These are phyloP conservation scores for Neoascia interrupta DNA, from an alignment of 2,888 invertebrate species.

Conservation along the genomic window DNA sequence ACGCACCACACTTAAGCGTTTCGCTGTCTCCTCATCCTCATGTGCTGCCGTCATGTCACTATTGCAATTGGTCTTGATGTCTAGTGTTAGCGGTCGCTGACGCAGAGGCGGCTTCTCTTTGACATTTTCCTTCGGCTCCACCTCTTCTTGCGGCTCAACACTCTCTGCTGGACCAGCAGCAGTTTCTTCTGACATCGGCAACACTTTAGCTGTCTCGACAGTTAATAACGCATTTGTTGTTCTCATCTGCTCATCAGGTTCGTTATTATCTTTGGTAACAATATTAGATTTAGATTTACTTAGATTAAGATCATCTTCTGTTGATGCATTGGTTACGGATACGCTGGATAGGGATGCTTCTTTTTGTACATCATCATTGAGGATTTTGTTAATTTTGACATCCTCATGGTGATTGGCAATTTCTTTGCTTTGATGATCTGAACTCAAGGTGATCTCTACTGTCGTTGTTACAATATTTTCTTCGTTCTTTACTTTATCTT, in stretches of 20 bases:
- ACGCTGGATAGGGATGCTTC: constrained; percentile 49
- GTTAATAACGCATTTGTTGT: constrained; percentile 67
- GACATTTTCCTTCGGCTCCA: background rate
- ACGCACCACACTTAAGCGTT: constrained; percentile 74
- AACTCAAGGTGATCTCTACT: constrained; percentile 34
- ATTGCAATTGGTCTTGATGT: constrained; percentile 57
- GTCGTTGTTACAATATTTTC: constrained; percentile 45
- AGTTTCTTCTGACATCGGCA: constrained; percentile 38
- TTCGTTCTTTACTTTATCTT: too few species aligned
- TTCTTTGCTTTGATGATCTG: background rate
- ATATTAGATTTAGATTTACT: constrained; percentile 73
- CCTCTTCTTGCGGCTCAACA: constrained; percentile 33
- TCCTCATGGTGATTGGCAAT: constrained; percentile 42
- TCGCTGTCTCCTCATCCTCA: constrained; percentile 71
- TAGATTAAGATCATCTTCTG: constrained; percentile 70
- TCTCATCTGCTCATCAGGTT: constrained; percentile 72
- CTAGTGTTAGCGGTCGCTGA: constrained; percentile 47
- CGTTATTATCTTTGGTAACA: constrained; percentile 76
- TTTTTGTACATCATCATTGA: constrained; percentile 34
- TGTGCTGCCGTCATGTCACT: constrained; percentile 46
- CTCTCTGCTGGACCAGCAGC: constrained; percentile 41
- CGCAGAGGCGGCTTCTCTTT: constrained; percentile 44
- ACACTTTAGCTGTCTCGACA: constrained; percentile 55
- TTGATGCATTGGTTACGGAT: constrained; percentile 35
- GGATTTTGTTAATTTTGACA: constrained; percentile 4